phyloP scores from a whole-genome alignment of 2,797 vertebrate species.

The Clarias fuscus region DNA sequence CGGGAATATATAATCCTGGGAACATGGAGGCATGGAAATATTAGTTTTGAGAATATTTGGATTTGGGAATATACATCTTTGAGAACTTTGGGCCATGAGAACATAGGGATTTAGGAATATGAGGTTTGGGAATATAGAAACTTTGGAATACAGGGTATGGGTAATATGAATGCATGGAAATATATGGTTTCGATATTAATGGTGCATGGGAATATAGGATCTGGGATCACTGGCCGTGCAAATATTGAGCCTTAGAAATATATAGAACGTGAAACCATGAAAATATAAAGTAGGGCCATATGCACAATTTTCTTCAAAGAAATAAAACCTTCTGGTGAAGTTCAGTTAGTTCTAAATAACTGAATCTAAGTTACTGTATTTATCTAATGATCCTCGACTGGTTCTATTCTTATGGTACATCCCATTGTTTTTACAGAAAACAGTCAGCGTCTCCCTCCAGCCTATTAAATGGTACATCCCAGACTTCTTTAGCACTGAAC shows the following conservation, averaged over 20 bases:
- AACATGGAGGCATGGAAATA: background rate
- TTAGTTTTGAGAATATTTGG: background rate
- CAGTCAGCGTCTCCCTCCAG: slow-evolving; percentile 61
- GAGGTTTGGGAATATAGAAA: background rate
- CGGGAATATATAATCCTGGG: background rate
- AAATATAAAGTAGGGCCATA: no score
- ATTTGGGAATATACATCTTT: background rate
- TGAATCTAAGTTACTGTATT: background rate
- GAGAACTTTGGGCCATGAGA: background rate
- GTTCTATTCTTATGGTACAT: slow-evolving; percentile 23
- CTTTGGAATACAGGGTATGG: background rate
- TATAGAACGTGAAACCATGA: background rate
- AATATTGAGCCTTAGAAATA: background rate
- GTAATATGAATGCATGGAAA: background rate
- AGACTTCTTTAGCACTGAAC: slow-evolving; percentile 54
- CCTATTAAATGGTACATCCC: slow-evolving; percentile 67
- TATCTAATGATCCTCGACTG: background rate
- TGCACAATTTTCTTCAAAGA: background rate
- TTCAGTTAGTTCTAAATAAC: background rate
- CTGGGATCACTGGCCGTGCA: background rate
- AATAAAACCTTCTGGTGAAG: background rate
- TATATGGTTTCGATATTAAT: background rate
- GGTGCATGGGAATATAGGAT: background rate
- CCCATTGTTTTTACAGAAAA: slow-evolving; percentile 64
- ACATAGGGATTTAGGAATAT: background rate